Evolutionary conservation across 2,797 vertebrate genomes (phyloP), one percentile per base, ranked within the genome.

Genomic region (Gymnopithys bicolor): DNA sequence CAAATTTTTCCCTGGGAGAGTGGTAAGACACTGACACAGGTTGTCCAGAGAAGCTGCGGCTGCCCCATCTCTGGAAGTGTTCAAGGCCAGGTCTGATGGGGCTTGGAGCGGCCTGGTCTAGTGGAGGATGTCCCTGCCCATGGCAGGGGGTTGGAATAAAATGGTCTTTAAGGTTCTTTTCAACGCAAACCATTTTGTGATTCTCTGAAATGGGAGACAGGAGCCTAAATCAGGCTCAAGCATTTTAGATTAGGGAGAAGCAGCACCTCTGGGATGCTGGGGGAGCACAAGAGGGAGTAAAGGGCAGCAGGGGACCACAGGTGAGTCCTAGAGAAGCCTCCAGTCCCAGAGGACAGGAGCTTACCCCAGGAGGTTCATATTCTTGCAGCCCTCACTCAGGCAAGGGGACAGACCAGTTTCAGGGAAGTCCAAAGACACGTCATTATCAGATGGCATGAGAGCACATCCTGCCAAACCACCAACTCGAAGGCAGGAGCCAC

Each of bases 81-180:
- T 23, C 58, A 28, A 43, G 58, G 41, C 35, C 58, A 58, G 15
- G 28, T 0, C 39, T 59, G 67, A 80, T 0, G 0, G n/a, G 35
- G 27, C 16, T 62, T 30, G 56, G 56, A 39, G 30, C 33, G 25
- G 0, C 7, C 39, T 48, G 64, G 45, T n/a, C 15, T 0, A 11
- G 32, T 0, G 37, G 37, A 37, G 11, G 37, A 10, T 11, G 37
- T 37, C 37, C 37, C 37, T 37, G 37, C 37, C 37, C 37, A 37
- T 37, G 46, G 9, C 33, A 30, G 48, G 22, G 19, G 15, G 13
- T 55, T 46, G 64, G 17, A 56, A 48, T 12, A 48, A 48, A 48
- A 48, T 48, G 46, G 7, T 48, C 46, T 23, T 48, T 48, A 23
- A 48, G 23, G 46, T 48, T 24, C 19, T 23, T 48, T 23, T 23